Base-by-base conservation (phyloP, 2,888 invertebrate species). In the Ormyrus thymus region DNA sequence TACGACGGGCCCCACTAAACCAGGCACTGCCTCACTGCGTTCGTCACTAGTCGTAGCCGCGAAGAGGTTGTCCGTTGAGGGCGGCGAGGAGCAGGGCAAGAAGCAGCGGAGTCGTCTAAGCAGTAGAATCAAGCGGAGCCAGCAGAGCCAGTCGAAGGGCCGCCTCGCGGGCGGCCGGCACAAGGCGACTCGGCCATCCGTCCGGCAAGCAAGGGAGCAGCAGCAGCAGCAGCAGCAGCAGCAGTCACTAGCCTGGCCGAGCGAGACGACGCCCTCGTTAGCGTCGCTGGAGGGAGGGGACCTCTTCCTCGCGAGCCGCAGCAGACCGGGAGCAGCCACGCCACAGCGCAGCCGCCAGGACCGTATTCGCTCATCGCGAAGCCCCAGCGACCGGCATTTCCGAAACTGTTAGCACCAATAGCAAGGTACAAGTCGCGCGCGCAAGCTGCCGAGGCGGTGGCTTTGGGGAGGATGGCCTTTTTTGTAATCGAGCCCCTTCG, bases 1-100 rank as follows among this genome's bases (percentile, higher is more conserved):
- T 81, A 81, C 73, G 93, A 93, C 93, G 93, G 93, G 92, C 92
- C 93, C 93, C 92, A 92, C 92, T 93, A 92, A 93, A 93, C 92
- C 92, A 92, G 91, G 92, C 92, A 93, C 93, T 92, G 92, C 92
- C 91, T 91, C 91, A 92, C 87, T 87, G 89, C 89, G 88, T 88
- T 88, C 89, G 87, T 87, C 85, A 85, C 91, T 92, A 91, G 91
- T 91, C 87, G 86, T 85, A 86, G 87, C 85, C 51, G 48, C 61
- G 55, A 78, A 58, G 73, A 79, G 55, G 74, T 65, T 65, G 74
- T 65, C 50, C 8, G 50, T n/a, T 1, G 45, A 10, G 64, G 5
- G 13, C 46, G 61, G 11, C 73, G 56, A 65, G 58, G 64, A 61
- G 61, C 10, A 11, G 51, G 82, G 84, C 84, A 83, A 77, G 66